A percentile compares a stretch with the other conserved stretches of the same genome.
Conservation (phyloP, 2,888 invertebrate species). For the Spodoptera picta region DNA sequence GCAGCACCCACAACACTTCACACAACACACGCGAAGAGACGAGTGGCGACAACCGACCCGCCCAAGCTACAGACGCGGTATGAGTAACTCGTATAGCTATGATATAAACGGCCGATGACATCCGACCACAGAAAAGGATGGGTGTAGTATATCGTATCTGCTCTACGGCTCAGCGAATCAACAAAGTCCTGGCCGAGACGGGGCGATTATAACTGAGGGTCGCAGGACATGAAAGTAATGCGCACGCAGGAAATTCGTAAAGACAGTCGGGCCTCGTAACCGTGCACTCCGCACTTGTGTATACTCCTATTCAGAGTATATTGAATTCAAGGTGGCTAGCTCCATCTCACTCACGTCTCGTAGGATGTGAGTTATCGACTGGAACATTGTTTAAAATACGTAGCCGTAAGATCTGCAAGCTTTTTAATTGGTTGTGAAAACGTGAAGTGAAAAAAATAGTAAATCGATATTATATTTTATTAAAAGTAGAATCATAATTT, state of each 20-base stretch:
- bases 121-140: slow-evolving; percentile 70
- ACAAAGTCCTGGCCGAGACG: slow-evolving; percentile 62
- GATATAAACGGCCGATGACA: slow-evolving; percentile 82
- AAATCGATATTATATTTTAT: slow-evolving; percentile 62
- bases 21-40: slow-evolving; percentile 83
- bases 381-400: slow-evolving; percentile 27
- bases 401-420: not conserved
- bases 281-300: slow-evolving; percentile 36
- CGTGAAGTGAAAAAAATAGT: slow-evolving; percentile 42
- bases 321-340: slow-evolving; percentile 39
- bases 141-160: slow-evolving; percentile 53
- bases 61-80: slow-evolving; percentile 79
- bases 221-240: slow-evolving; percentile 71
- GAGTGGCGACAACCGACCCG: slow-evolving; percentile 82
- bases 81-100: slow-evolving; percentile 73
- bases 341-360: slow-evolving; percentile 34
- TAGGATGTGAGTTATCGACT: slow-evolving; percentile 37
- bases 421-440: slow-evolving; percentile 13
- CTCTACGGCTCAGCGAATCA: slow-evolving; percentile 57
- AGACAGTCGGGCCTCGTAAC: slow-evolving; percentile 24
- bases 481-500: slow-evolving; percentile 64
- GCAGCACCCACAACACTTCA: slow-evolving; percentile 79
- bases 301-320: slow-evolving; percentile 31
- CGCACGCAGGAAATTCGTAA: slow-evolving; percentile 78
- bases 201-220: slow-evolving; percentile 65